A percentile compares a stretch with the other conserved stretches of the same genome.
phyloP scores from a whole-genome alignment of 1,140 invertebrate genomes.

The Drosophila mojavensis region DNA sequence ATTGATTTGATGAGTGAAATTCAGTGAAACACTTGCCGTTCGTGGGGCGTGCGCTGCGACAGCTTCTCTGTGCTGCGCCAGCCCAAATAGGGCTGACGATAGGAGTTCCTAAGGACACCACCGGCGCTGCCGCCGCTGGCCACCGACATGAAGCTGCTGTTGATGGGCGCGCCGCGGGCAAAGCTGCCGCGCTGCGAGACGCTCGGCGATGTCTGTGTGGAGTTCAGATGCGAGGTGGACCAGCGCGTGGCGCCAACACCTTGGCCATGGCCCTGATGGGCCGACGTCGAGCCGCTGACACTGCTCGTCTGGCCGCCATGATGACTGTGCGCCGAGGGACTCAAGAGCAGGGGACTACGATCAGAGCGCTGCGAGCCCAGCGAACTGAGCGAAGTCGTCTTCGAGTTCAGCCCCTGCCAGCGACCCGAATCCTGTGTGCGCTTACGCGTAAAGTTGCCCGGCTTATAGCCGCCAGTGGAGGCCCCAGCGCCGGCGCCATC shows the following conservation, averaged over 20 bases:
- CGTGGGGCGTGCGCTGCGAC: conserved; percentile 90
- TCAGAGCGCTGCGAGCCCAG: conserved; percentile 85
- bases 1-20: not conserved
- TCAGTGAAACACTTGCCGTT: conserved; percentile 85
- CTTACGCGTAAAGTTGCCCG: conserved; percentile 85
- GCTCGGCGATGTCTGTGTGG: conserved; percentile 87
- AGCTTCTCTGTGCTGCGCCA: conserved; percentile 94
- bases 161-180: conserved; percentile 76
- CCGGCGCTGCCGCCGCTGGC: conserved; percentile 63
- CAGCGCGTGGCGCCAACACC: conserved; percentile 87
- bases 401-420: conserved; percentile 90
- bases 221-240: conserved; percentile 94
- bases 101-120: conserved; percentile 84
- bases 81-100: conserved; percentile 92
- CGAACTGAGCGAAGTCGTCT: conserved; percentile 91
- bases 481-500: conserved; percentile 63
- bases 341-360: conserved; percentile 80
- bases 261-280: conserved; percentile 39
- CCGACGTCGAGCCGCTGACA: conserved; percentile 8
- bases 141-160: conserved; percentile 83
- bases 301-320: conserved; percentile 74
- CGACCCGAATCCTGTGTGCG: conserved; percentile 88
- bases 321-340: conserved; percentile 83
- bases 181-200: conserved; percentile 84
- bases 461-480: conserved; percentile 59